Base-by-base conservation (phyloP, 2,888 invertebrate genomes). In the Notodonta ziczac region DNA sequence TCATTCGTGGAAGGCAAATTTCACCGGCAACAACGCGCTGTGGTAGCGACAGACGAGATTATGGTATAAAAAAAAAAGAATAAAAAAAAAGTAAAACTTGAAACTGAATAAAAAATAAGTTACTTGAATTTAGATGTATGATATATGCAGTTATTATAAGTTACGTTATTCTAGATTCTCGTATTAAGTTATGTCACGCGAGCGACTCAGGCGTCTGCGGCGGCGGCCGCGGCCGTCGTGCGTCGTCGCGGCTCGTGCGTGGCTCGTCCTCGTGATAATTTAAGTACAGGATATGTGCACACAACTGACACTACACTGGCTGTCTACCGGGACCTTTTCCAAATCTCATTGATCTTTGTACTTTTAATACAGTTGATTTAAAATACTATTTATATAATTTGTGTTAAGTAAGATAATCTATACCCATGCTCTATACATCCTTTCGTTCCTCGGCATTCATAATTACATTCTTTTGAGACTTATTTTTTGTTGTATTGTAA, bases 21-120 rank as follows among this genome's bases (percentile, higher is more conserved):
- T 95, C 95, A 95, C 95, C 94, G 95, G 95, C 95, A 95, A 95
- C 95, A 95, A 95, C 94, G 92, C 84, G 89, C 87, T 88, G 90
- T 89, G 90, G 90, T 85, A 85, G 86, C 84, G 90, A 94, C 92
- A 91, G 92, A 94, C 91, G 77, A 94, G 94, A 94, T 94, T 94
- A 94, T 90, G 93, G 90, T 90, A 93, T 88, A 92, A 90, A 91
- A 81, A 87, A 85, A 94, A 95, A 95, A 94, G 94, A 94, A 94
- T 93, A 94, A 94, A 88, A 94, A 94, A 94, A 90, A 86, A 85
- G 85, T 91, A 88, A 91, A 94, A 94, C 87, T 78, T 87, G 89
- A 93, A 94, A 94, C 93, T 86, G 86, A 89, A 90, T 89, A 91
- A 93, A 90, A 91, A 93, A 91, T 91, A 91, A 92, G 88, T 89